Evolutionary conservation across 2,888 invertebrate genomes (phyloP).

Genomic region (Alviniconcha strummeri): DNA sequence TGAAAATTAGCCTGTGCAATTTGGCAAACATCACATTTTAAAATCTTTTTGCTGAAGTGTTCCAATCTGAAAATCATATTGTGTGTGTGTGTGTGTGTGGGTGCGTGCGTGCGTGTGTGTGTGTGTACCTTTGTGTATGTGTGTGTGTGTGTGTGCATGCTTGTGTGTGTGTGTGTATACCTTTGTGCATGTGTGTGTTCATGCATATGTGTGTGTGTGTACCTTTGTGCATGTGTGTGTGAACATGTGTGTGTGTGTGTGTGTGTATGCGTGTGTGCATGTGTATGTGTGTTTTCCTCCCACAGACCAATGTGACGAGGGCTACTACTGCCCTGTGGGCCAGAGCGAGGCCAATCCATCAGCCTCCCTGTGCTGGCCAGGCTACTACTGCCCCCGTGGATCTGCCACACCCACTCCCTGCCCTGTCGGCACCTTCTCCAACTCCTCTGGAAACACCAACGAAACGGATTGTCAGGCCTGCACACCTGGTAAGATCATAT

Average conservation of each 20-base stretch:
- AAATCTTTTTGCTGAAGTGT: too few relatives aligned
- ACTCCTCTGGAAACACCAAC: slow-evolving; percentile 63
- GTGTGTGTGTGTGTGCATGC: neutral
- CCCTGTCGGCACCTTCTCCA: slow-evolving; percentile 68
- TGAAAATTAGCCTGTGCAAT: too few relatives aligned
- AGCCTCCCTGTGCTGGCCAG: slow-evolving; percentile 57
- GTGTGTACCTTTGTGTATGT: neutral
- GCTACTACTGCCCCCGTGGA: slow-evolving; percentile 65
- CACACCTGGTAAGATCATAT: slow-evolving; percentile 58
- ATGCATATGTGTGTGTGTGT: neutral
- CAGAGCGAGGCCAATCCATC: slow-evolving; percentile 57
- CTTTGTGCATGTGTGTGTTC: neutral
- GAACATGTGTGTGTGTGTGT: neutral
- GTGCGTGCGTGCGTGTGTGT: too few relatives aligned
- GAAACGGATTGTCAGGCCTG: slow-evolving; percentile 65
- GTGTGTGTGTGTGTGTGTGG: too few relatives aligned
- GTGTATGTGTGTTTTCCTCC: neutral
- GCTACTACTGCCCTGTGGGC: slow-evolving; percentile 68
- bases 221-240: neutral
- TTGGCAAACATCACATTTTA: too few relatives aligned
- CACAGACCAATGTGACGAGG: slow-evolving; percentile 62
- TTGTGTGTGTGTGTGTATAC: neutral
- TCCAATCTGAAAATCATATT: too few relatives aligned
- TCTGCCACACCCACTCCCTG: slow-evolving; percentile 58
- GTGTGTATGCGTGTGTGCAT: neutral